Percentiles rank a stretch among this genome's conserved stretches.
Evolutionary conservation across 2,888 invertebrate species (phyloP).

Genomic region (Saturnia pavonia): DNA sequence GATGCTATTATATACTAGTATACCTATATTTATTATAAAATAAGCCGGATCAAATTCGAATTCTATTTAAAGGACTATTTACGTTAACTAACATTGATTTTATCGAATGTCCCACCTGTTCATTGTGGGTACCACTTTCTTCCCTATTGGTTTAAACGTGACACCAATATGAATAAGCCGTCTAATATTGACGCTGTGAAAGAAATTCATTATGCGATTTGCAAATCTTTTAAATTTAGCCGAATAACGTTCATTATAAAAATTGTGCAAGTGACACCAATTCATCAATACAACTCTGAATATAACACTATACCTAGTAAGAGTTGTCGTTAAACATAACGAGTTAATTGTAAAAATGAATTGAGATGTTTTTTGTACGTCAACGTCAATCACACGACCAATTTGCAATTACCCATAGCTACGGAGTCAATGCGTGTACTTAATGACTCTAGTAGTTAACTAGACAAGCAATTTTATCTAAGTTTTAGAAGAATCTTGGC

Average conservation of each 20-base stretch:
- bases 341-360: slow-evolving; percentile 45
- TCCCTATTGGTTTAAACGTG: neutral
- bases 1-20: too few species aligned
- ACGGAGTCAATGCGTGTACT: neutral
- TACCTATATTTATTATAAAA: neutral
- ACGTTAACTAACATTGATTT: neutral
- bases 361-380: slow-evolving; percentile 54
- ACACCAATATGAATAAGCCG: neutral
- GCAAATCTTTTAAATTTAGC: neutral
- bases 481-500: neutral
- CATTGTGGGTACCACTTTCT: neutral
- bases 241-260: slow-evolving; percentile 3
- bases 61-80: neutral
- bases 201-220: neutral
- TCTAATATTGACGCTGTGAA: neutral
- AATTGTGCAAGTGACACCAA: neutral
- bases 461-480: neutral
- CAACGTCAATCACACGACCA: slow-evolving; percentile 51
- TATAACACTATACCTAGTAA: too few species aligned
- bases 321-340: slow-evolving; percentile 25
- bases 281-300: neutral
- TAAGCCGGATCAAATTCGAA: neutral
- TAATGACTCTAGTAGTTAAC: neutral
- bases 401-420: slow-evolving; percentile 36
- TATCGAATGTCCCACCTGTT: neutral